Conservation (phyloP, 2,797 vertebrate species). For the Labroides dimidiatus region DNA sequence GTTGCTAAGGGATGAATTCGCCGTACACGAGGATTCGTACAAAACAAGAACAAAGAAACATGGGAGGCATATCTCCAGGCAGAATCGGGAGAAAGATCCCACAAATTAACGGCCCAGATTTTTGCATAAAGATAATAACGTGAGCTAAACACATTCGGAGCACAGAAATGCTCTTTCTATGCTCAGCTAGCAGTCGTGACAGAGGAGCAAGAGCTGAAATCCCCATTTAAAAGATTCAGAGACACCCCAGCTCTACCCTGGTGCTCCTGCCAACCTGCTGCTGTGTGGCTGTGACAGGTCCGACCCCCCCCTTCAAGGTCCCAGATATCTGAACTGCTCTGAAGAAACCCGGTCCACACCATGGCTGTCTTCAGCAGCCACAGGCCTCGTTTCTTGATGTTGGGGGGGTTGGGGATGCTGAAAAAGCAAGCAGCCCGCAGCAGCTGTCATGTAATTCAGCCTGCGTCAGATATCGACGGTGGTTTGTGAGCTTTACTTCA, state of each 20-base stretch:
- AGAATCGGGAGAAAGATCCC: background rate
- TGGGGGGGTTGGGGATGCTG: constrained; percentile 32
- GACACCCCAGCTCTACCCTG: constrained; percentile 28
- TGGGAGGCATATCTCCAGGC: background rate
- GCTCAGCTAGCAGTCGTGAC: background rate
- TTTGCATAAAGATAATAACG: background rate
- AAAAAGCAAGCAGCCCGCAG: constrained; percentile 40
- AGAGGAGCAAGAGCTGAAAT: constrained; percentile 20
- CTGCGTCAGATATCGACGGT: constrained; percentile 26
- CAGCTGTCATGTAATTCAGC: constrained; percentile 55
- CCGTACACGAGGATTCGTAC: background rate
- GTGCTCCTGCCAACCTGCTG: constrained; percentile 40
- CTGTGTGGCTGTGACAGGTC: constrained; percentile 51
- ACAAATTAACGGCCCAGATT: background rate
- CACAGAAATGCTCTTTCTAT: background rate
- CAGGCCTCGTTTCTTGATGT: constrained; percentile 31
- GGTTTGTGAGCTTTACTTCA: constrained; percentile 42
- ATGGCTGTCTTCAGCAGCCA: constrained; percentile 19
- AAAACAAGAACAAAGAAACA: background rate
- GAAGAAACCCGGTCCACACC: constrained; percentile 23
- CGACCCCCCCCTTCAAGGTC: constrained; percentile 42
- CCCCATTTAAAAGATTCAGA: constrained; percentile 34
- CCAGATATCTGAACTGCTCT: constrained; percentile 24
- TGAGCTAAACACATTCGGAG: background rate
- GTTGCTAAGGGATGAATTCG: background rate